Base-by-base conservation (phyloP, 1,140 invertebrate genomes). In the Calliopsis andreniformis region DNA sequence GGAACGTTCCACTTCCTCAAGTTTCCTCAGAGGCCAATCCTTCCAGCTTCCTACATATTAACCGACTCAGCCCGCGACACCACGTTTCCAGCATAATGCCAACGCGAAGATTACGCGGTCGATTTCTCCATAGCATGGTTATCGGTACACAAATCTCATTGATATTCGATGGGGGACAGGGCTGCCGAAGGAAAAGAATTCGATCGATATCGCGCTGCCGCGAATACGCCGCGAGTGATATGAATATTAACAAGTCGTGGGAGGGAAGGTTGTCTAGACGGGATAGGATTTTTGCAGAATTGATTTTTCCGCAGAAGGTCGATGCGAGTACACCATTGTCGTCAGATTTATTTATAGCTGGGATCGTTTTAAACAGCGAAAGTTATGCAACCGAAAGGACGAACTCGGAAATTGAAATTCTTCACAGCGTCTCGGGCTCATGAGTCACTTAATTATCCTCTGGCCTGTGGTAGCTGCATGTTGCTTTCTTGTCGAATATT, bases 161-260 rank as follows among this genome's bases (percentile, higher is more conserved):
- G 72, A 80, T 82, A 82, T 82, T 82, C 80, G 80, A 76, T 16
- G 32, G 51, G 56, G 35, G 35, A 39, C 8, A 25, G 51, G 56
- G 35, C 43, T 7, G 59, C 20, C 80, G 39, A 42, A 56, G 16
- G 79, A 55, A 35, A 82, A 76, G 78, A 76, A 80, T 76, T 59
- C 62, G 78, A 82, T 80, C 80, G 71, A 82, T 82, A 80, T 77
- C 78, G 63, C 49, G 56, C 55, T 2, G 8, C 16, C 78, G 78
- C 59, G 78, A 59, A 58, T 59, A 64, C 51, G 61, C 18, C 63
- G 70, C 70, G 42, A 66, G 78, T 80, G 78, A 70, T 80, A 80
- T 73, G 80, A 80, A 82, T 82, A 82, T 82, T 82, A 76, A 82
- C 76, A 47, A 42, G 16, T 25, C 23, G 62, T 39, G 55, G 51